A percentile compares a stretch with the other conserved stretches of the same genome.
These are phyloP conservation scores for Gallirallus australis DNA, from an alignment of 2,797 vertebrate genomes.

Conservation along the genomic window DNA sequence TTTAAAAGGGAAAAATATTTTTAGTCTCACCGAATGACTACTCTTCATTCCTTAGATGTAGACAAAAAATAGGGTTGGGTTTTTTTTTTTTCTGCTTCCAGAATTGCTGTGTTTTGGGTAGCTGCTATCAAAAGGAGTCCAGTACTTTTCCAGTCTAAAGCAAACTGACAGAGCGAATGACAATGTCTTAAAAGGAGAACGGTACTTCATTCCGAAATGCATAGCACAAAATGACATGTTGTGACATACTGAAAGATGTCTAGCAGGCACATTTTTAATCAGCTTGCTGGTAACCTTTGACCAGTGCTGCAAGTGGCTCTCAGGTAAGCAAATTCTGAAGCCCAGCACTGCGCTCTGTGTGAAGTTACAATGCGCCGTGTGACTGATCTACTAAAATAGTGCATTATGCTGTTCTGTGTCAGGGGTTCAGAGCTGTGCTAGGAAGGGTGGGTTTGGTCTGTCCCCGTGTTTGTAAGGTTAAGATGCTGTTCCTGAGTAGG, in stretches of 20 bases:
- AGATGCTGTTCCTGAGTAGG: not conserved
- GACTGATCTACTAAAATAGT: not conserved
- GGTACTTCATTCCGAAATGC: conserved; percentile 39
- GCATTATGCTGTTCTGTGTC: not conserved
- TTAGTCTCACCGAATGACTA: not conserved
- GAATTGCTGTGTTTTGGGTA: not conserved
- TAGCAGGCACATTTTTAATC: conserved; percentile 70
- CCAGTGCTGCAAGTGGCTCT: not conserved
- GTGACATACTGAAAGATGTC: conserved; percentile 60
- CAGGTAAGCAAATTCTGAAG: conserved; percentile 56
- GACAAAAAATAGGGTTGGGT: not conserved
- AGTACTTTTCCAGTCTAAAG: conserved; percentile 3
- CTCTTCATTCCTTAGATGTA: not conserved
- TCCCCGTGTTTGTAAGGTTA: not conserved
- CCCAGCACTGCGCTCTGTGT: not conserved
- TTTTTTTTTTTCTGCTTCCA: not conserved
- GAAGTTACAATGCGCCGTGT: not conserved
- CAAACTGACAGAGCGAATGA: conserved; percentile 41
- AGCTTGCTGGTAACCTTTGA: conserved; percentile 56
- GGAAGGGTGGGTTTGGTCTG: not conserved
- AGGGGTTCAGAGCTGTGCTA: not conserved
- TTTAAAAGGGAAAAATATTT: not conserved
- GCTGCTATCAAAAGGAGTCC: not conserved
- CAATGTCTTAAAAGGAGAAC: conserved; percentile 47
- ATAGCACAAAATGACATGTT: conserved; percentile 47